Evolutionary conservation across 2,797 vertebrate genomes (phyloP), one percentile per base, ranked within the genome.

Genomic region (Micromesistius poutassou): DNA sequence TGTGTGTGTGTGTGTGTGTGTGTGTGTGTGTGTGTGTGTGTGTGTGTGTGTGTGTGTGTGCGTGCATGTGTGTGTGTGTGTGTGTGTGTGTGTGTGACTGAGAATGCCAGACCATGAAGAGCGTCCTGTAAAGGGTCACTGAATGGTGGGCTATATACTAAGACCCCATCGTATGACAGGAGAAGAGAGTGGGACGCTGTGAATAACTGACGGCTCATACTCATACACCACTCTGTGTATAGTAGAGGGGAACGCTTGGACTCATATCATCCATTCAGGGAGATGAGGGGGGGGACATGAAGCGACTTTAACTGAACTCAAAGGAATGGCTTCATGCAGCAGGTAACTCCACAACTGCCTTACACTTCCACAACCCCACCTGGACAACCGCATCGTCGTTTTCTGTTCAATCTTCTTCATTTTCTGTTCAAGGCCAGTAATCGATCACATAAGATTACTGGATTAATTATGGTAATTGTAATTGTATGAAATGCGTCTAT

Each of bases 301-400:
- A 87, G 81, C 73, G 25, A 76, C 38, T 76, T 36, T 4, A 75
- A 71, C 68, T 81, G 75, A 79, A 78, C 50, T 82, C 73, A 78
- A 84, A 66, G 72, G 75, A 79, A 82, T 82, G 77, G 72, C 80
- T 84, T 86, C 79, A 76, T 71, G 76, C 74, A 42, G 78, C 79
- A 84, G 84, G 77, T 75, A 73, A 79, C 80, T 82, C 79, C 79
- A 73, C 82, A 36, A 83, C 83, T 84, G 79, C 33, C 71, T 77
- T 13, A 14, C 50, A 2, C 19, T 16, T n/a, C 19, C 62, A 25
- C 62, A n/a, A 46, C 42, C 42, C 46, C 5, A 70, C 66, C n/a
- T 7, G 28, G n/a, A 70, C 66, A 30, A 70, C 66, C 5, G 46
- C 46, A 19, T 55, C 19, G 16, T 14, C 16, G 5, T 55, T 55